Base-by-base conservation (phyloP, 2,113 vertebrate species). In the Crotalus tigris region DNA sequence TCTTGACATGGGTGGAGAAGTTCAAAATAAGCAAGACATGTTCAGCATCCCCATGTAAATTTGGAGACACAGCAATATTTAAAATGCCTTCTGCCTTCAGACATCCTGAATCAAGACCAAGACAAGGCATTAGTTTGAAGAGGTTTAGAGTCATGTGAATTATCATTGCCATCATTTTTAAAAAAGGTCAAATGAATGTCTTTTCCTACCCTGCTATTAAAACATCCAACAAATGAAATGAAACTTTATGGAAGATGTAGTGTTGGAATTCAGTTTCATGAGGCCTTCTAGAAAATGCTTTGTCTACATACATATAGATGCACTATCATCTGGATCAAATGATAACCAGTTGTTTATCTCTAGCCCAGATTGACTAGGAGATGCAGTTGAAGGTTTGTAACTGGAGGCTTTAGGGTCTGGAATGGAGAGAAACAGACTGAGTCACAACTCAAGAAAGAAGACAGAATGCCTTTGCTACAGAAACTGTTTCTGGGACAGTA, bases 11-110 rank as follows among this genome's bases (percentile, higher is more conserved):
- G 88, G 57, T 93, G 92, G 81, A 88, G 87, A 93, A 51, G 29
- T 61, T n/a, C 46, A 90, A 46, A 93, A 58, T 24, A 54, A 54
- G 88, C 81, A 90, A 90, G 55, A 26, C 44, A 87, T 3, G 81
- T 85, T 90, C 19, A 39, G 23, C 13, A 49, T 86, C 75, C 55
- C 26, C 33, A 8, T 86, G 55, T 33, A 64, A 54, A 87, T 86
- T 86, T 6, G 26, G 75, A 90, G 46, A 87, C 46, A 64, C 89
- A 93, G 75, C 88, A 53, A n/a, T 24, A 93, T 51, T 53, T 86
- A 55, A 58, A 93, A 61, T 90, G 33, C 46, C 57, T 93, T 90
- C 54, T 75, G 39, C 58, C 88, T 90, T 93, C 55, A 93, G 75
- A 90, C 49, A 49, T 89, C 33, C 57, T 10, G 44, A 61, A 89